These are phyloP conservation scores for Conus betulinus DNA, from an alignment of 1,140 invertebrate species.

Conservation along the genomic window DNA sequence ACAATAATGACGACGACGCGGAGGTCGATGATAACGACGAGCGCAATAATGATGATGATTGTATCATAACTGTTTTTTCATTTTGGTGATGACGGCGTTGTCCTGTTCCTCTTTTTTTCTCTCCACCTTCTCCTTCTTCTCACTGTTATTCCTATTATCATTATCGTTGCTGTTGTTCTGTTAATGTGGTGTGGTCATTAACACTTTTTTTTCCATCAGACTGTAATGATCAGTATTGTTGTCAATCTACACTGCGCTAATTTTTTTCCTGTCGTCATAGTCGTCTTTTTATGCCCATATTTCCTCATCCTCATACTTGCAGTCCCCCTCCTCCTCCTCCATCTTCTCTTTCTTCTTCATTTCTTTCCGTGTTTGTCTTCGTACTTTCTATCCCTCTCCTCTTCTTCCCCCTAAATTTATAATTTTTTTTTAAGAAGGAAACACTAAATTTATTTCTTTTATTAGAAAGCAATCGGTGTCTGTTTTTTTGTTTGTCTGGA, in stretches of 20 bases:
- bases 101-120: too few species aligned
- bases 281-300: background rate
- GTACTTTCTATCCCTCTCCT: too few species aligned
- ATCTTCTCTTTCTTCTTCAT: background rate
- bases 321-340: background rate
- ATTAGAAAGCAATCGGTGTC: too few species aligned
- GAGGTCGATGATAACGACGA: background rate
- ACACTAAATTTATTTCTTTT: too few species aligned
- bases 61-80: background rate
- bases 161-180: background rate
- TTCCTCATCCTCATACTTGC: background rate
- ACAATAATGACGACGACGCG: background rate
- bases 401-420: too few species aligned
- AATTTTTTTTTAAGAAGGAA: too few species aligned
- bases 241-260: too few species aligned
- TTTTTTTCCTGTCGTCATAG: background rate
- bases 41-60: background rate
- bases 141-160: background rate
- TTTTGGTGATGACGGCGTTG: background rate
- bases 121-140: background rate
- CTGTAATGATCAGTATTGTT: too few species aligned
- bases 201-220: background rate
- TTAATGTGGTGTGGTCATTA: too few species aligned
- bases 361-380: background rate
- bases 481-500: too few species aligned